Conservation (phyloP, 2,797 vertebrate genomes). For the Spinus pinus region DNA sequence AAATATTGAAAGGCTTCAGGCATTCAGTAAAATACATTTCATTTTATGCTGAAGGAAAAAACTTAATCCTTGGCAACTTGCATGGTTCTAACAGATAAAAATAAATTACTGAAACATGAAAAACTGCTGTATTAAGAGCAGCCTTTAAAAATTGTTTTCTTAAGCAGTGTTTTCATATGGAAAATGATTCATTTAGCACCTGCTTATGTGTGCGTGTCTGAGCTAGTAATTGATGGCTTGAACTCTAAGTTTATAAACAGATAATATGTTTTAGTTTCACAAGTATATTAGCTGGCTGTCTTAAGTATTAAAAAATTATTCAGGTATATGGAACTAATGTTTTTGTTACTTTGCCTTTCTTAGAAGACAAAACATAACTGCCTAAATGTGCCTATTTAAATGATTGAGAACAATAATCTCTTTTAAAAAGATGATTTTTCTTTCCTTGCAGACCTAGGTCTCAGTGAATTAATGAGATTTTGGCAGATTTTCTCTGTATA, state of each 20-base stretch:
- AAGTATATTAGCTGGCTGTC: not conserved
- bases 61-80: slow-evolving; percentile 10
- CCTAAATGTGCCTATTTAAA: not conserved
- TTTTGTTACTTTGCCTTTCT: not conserved
- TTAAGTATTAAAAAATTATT: not conserved
- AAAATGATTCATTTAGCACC: not conserved
- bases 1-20: slow-evolving; percentile 24
- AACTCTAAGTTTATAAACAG: not conserved
- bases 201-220: not conserved
- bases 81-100: slow-evolving; percentile 28
- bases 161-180: not conserved
- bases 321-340: not conserved
- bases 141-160: not conserved
- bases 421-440: not conserved
- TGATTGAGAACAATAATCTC: not conserved
- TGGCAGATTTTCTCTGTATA: not conserved
- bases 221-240: not conserved
- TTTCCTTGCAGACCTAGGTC: not conserved
- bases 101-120: slow-evolving; percentile 17
- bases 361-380: not conserved
- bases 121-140: not conserved
- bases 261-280: not conserved
- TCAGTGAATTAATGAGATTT: not conserved
- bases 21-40: not conserved
- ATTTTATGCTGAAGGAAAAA: not conserved